Evolutionary conservation across 2,113 vertebrate species (phyloP).

Genomic region (Solea solea): DNA sequence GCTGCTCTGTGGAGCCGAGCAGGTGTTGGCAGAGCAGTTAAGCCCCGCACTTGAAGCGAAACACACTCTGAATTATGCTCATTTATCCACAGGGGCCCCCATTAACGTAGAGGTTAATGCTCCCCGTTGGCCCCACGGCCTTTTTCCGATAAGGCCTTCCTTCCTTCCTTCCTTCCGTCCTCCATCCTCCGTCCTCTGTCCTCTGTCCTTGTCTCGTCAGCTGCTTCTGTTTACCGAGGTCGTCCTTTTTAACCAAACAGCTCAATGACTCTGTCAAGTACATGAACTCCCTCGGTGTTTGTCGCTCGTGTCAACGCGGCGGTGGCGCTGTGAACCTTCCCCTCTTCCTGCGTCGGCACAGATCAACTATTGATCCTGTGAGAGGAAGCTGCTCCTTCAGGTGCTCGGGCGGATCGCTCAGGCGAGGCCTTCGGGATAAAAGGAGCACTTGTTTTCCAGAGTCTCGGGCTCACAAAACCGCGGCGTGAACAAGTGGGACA

Average conservation of each 20-base stretch:
- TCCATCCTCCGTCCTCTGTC: conserved; percentile 67
- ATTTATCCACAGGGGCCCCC: conserved; percentile 54
- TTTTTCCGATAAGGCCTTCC: conserved; percentile 30
- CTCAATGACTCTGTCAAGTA: conserved; percentile 59
- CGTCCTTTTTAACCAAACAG: conserved; percentile 65
- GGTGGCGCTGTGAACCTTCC: conserved; percentile 31
- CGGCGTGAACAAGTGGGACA: neutral
- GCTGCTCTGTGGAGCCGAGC: conserved; percentile 75
- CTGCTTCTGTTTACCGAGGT: conserved; percentile 52
- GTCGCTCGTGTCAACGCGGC: conserved; percentile 56
- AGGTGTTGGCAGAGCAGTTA: conserved; percentile 79
- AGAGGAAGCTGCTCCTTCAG: conserved; percentile 61
- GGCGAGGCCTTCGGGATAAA: conserved; percentile 24
- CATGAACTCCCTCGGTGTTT: conserved; percentile 62
- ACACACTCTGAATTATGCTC: conserved; percentile 61
- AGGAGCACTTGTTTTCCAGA: conserved; percentile 35
- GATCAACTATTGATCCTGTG: conserved; percentile 57
- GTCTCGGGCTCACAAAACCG: neutral
- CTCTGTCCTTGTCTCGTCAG: conserved; percentile 46
- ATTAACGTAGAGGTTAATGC: conserved; percentile 66
- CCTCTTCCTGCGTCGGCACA: conserved; percentile 41
- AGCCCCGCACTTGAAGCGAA: conserved; percentile 59
- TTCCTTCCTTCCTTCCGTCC: conserved; percentile 65
- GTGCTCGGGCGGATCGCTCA: conserved; percentile 46
- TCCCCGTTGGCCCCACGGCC: conserved; percentile 36